Evolutionary conservation across 1,140 invertebrate genomes (phyloP), one percentile per base, ranked within the genome.

Genomic region (Drosophila baimaii): DNA sequence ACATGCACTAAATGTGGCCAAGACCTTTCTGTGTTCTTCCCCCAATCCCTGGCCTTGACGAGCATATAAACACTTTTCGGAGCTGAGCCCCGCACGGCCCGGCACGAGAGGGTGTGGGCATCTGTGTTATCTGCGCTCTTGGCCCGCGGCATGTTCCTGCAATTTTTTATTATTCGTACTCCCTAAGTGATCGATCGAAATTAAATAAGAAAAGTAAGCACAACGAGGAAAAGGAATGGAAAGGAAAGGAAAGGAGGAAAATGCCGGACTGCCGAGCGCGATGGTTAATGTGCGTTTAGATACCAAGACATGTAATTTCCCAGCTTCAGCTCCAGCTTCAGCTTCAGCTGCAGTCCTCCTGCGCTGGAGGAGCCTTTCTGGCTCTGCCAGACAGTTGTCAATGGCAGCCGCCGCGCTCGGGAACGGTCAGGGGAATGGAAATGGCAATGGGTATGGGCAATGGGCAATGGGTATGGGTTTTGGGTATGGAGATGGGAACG

Each of bases 211-310:
- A 82, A 86, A 81, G 82, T 85, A 85, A 80, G 74, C 80, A 57
- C 43, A 82, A 59, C 71, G 79, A 54, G 58, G 61, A 68, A 64
- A 64, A 55, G 41, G 35, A 76, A 21, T 13, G 81, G 64, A 80
- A 85, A 66, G 54, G 58, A 56, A 68, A 65, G 51, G 63, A 41
- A 68, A 55, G 43, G 33, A 80, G 82, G 75, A 86, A 86, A 49
- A 49, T 49, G 47, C 46, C 23, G 44, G 46, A 41, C 54, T 81
- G 55, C 61, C 43, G 69, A 85, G 85, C 73, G 83, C 83, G 83
- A 86, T 86, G 83, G 82, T 86, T 88, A 88, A 86, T 88, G 82
- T 88, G 76, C 82, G 82, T 86, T 86, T 86, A 86, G 82, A 86
- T 86, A 86, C 76, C 75, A 86, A 86, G 83, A 86, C 82, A 73